Conservation (phyloP, 2,888 invertebrate species). For the Beris morrisii region DNA sequence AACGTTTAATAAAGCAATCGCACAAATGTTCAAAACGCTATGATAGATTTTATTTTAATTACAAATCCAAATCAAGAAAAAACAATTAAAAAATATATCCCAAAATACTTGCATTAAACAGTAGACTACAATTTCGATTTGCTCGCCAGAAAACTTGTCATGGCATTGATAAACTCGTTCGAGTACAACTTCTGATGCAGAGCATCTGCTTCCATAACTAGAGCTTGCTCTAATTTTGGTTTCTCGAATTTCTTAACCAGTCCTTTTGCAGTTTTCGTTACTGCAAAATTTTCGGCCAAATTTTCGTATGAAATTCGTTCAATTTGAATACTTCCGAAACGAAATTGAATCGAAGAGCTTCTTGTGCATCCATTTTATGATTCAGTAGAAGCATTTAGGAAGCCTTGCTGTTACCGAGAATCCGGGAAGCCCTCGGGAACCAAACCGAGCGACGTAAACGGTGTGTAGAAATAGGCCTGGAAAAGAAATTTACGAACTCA, state of each 20-base stretch:
- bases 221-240: constrained; percentile 65
- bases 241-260: constrained; percentile 65
- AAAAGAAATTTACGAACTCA: too few relatives aligned
- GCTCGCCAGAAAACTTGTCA: constrained; percentile 43
- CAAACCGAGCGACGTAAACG: constrained; percentile 82
- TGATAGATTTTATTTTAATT: too few relatives aligned
- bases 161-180: constrained; percentile 66
- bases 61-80: too few relatives aligned
- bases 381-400: constrained; percentile 68
- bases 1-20: too few relatives aligned
- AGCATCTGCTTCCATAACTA: constrained; percentile 68
- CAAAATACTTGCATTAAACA: too few relatives aligned
- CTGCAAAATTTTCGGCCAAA: constrained; percentile 62
- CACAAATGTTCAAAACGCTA: too few relatives aligned
- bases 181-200: constrained; percentile 67
- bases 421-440: constrained; percentile 85
- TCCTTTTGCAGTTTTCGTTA: constrained; percentile 69
- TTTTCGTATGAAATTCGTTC: constrained; percentile 62
- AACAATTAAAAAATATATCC: too few relatives aligned
- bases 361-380: constrained; percentile 74
- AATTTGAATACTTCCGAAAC: constrained; percentile 76
- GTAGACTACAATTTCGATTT: constrained; percentile 49
- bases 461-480: constrained; percentile 85
- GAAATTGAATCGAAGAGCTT: constrained; percentile 77
- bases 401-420: constrained; percentile 81